Base-by-base conservation (phyloP, 1,140 invertebrate genomes). In the Drosophila watanabei region DNA sequence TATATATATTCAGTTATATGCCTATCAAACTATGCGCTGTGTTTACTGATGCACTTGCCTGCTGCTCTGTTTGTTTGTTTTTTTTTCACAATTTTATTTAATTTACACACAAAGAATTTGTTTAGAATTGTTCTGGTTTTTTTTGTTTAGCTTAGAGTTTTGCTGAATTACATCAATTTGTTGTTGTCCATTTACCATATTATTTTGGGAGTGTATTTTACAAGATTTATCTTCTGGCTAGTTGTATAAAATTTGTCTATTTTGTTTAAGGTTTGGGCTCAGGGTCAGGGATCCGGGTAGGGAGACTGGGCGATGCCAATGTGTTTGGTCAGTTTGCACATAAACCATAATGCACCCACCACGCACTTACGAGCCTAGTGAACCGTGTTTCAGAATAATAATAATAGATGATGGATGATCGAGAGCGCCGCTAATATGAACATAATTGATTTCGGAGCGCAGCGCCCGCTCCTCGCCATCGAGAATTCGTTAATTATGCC, bases 21-120 rank as follows among this genome's bases (percentile, higher is more conserved):
- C 62, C 85, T 89, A 89, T 69, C 46, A 69, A 87, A 79, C 84
- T 88, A 88, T 81, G 81, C 84, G 80, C 72, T 85, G 46, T 68
- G 51, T 85, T 83, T 80, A 83, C 65, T 52, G 57, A 73, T 78
- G 73, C 56, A 28, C 69, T 72, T 72, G 56, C 48, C 46, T 64
- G 45, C 32, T 56, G 52, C 52, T 56, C 20, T 33, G 52, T 51
- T 72, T 68, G 20, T 46, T 35, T n/a, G n/a, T n/a, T n/a, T n/a
- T n/a, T n/a, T 24, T 54, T 28, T n/a, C 49, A 57, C 61, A 58
- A 56, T 56, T 58, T 80, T 68, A 79, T 89, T 61, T 64, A 75
- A 66, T 66, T 54, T 75, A 83, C 82, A 90, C 81, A 85, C 71
- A 79, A 49, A 78, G 65, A 87, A 66, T 79, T 82, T 46, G 30